phyloP scores from a whole-genome alignment of 2,113 vertebrate species.

The Fukomys damarensis region DNA sequence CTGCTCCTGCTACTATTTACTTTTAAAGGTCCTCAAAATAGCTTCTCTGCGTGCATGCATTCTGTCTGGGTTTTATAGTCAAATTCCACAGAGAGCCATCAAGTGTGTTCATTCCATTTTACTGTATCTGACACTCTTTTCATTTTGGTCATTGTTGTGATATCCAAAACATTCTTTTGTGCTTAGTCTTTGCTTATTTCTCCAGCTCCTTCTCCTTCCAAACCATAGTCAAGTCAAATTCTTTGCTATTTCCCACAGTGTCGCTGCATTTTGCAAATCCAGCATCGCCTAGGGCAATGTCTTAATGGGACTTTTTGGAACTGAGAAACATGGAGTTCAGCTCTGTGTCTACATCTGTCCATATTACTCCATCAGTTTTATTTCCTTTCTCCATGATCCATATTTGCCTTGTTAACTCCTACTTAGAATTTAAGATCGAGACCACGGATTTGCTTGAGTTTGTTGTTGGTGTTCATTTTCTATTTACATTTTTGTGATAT shows the following conservation, averaged over 20 bases:
- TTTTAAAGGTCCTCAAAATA: background rate
- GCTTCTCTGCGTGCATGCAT: background rate
- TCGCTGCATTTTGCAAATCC: background rate
- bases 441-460: background rate
- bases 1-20: background rate
- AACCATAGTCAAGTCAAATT: background rate
- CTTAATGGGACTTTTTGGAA: background rate
- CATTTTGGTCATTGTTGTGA: background rate
- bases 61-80: background rate
- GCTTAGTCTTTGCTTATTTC: background rate
- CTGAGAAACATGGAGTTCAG: background rate
- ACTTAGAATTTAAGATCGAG: background rate
- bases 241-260: background rate
- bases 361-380: background rate
- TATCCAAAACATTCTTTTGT: background rate
- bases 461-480: background rate
- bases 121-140: background rate
- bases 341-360: background rate
- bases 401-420: background rate
- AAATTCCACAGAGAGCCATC: fast-evolving
- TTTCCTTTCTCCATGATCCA: background rate
- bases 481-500: background rate
- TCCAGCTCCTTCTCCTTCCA: background rate
- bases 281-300: background rate
- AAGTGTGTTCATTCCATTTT: background rate